Evolutionary conservation across 2,888 invertebrate genomes (phyloP).

Genomic region (Scaeva pyrastri): DNA sequence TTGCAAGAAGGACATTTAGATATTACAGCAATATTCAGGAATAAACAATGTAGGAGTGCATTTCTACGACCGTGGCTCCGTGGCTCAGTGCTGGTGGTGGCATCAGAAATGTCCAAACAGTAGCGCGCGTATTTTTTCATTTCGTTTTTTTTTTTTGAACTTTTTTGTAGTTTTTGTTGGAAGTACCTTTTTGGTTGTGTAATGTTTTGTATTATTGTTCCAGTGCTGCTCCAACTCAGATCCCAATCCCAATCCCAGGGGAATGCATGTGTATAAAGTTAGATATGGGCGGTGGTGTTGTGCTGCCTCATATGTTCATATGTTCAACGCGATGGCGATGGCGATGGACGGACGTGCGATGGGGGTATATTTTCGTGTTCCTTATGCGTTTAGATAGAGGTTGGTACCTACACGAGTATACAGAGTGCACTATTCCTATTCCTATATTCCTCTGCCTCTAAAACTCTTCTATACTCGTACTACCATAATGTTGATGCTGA

Average conservation of each 20-base stretch:
- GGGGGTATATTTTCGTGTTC: conserved; percentile 34
- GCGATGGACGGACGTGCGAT: too few relatives aligned
- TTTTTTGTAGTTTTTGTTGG: conserved; percentile 69
- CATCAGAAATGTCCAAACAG: conserved; percentile 51
- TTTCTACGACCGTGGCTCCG: conserved; percentile 43
- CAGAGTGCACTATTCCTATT: not conserved
- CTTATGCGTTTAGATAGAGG: conserved; percentile 52
- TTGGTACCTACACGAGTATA: too few relatives aligned
- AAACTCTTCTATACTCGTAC: conserved; percentile 21
- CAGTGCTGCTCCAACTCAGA: conserved; percentile 1
- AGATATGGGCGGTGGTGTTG: conserved; percentile 8
- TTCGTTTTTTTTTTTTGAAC: conserved; percentile 74
- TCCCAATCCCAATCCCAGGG: conserved; percentile 13
- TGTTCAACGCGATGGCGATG: not conserved
- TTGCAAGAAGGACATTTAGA: conserved; percentile 71
- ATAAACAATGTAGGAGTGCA: conserved; percentile 64
- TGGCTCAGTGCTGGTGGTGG: conserved; percentile 24
- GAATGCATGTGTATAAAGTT: conserved; percentile 14
- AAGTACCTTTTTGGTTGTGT: conserved; percentile 30
- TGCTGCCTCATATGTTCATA: conserved; percentile 21
- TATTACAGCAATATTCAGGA: conserved; percentile 69
- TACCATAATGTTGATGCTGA: conserved; percentile 66
- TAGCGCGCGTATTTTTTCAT: conserved; percentile 54
- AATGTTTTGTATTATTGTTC: conserved; percentile 55
- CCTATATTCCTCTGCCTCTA: not conserved